A percentile compares a stretch with the other conserved stretches of the same genome.
These are phyloP conservation scores for Ascaphus truei DNA, from an alignment of 2,113 vertebrate species.

Conservation along the genomic window DNA sequence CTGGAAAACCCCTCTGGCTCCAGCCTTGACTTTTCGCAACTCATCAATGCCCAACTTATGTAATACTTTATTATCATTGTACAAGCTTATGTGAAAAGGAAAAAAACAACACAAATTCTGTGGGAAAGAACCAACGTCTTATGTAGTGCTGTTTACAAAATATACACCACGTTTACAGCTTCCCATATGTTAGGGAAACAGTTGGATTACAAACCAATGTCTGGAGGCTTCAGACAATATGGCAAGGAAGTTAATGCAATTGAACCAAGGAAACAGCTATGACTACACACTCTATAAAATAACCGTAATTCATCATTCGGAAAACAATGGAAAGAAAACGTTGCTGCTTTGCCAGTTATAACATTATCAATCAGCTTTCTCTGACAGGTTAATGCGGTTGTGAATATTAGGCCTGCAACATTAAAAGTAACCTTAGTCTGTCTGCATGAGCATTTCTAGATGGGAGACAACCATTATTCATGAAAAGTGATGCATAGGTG, in stretches of 20 bases:
- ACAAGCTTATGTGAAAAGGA: neutral
- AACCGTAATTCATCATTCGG: constrained; percentile 54
- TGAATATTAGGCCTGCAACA: constrained; percentile 43
- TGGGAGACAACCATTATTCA: constrained; percentile 33
- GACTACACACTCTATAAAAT: constrained; percentile 62
- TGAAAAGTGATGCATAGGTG: constrained; percentile 37
- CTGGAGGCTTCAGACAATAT: constrained; percentile 62
- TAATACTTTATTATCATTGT: neutral
- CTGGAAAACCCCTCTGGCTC: constrained; percentile 45
- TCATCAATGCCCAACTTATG: neutral
- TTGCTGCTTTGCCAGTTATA: constrained; percentile 33
- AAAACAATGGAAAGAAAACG: constrained; percentile 59
- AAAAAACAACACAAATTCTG: constrained; percentile 14
- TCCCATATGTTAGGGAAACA: constrained; percentile 64
- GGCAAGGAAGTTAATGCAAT: constrained; percentile 64
- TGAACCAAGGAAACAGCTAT: constrained; percentile 63
- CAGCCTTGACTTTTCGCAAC: constrained; percentile 40
- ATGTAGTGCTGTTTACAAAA: constrained; percentile 50
- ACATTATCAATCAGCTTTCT: constrained; percentile 35
- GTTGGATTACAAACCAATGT: constrained; percentile 62
- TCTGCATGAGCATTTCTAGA: constrained; percentile 33
- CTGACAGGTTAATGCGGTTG: constrained; percentile 39
- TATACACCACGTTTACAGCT: constrained; percentile 54
- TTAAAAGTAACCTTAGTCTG: constrained; percentile 43
- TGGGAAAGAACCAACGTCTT: constrained; percentile 54